These are phyloP conservation scores for Leptinotarsa haldemani DNA, from an alignment of 2,888 invertebrate genomes.

Conservation along the genomic window DNA sequence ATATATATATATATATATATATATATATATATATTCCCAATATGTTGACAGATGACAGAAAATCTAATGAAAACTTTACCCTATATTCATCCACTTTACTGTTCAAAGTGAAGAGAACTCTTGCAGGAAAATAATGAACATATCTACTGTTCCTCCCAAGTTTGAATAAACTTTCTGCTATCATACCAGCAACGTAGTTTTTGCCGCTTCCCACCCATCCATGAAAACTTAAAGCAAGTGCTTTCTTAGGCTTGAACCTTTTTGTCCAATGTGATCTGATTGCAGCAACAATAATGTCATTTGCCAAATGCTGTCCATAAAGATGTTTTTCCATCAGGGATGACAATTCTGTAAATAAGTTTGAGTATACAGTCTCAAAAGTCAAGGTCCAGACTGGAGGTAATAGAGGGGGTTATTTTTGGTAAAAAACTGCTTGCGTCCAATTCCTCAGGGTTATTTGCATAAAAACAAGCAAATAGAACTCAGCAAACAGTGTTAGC, in stretches of 20 bases:
- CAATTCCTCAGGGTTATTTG: too few species aligned
- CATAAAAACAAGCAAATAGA: too few species aligned
- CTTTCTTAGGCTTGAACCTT: conserved; percentile 72
- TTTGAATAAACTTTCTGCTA: conserved; percentile 76
- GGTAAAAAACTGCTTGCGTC: too few species aligned
- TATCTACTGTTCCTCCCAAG: conserved; percentile 79
- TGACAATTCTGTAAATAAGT: conserved; percentile 24
- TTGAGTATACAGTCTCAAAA: too few species aligned
- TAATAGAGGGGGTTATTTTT: too few species aligned
- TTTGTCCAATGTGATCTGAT: conserved; percentile 72
- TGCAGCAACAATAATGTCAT: conserved; percentile 72
- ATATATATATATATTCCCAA: neutral
- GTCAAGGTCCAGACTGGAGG: too few species aligned
- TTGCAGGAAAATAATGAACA: conserved; percentile 84
- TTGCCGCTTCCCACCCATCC: conserved; percentile 95
- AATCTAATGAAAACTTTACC: conserved; percentile 60
- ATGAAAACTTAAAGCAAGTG: conserved; percentile 92
- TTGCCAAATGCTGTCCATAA: conserved; percentile 86
- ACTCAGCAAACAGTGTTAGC: too few species aligned
- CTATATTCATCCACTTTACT: conserved; percentile 66
- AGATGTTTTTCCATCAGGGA: conserved; percentile 67
- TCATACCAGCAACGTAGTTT: conserved; percentile 83
- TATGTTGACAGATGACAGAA: neutral
- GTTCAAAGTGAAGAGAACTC: conserved; percentile 80
- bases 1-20: too few species aligned